Evolutionary conservation across 2,113 vertebrate genomes (phyloP).

Genomic region (Gobiocypris rarus): DNA sequence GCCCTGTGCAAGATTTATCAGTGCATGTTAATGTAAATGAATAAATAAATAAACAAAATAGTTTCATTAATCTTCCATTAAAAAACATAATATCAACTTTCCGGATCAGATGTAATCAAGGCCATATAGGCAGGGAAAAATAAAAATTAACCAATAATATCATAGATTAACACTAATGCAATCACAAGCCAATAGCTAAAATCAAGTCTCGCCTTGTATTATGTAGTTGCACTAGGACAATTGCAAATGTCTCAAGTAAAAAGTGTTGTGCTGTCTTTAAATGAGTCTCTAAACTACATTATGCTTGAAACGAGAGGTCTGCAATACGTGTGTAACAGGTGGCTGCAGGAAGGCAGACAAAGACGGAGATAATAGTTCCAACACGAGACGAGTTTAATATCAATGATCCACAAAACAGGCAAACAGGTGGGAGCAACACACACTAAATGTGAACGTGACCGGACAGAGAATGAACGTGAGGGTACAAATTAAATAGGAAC

Average conservation of each 20-base stretch:
- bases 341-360: too few relatives aligned
- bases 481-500: too few relatives aligned
- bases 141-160: neutral
- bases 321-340: too few relatives aligned
- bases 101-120: neutral
- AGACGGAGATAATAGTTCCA: too few relatives aligned
- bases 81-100: neutral
- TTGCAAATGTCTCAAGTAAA: neutral
- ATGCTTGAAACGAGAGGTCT: too few relatives aligned
- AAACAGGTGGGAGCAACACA: too few relatives aligned
- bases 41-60: neutral
- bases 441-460: too few relatives aligned
- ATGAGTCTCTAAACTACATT: neutral
- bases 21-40: neutral
- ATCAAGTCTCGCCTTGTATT: neutral
- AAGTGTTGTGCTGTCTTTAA: neutral
- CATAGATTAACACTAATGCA: neutral
- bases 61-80: constrained; percentile 12
- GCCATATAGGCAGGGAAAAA: neutral
- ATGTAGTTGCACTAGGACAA: neutral
- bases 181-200: neutral
- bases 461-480: too few relatives aligned
- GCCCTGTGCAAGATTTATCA: neutral
- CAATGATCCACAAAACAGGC: too few relatives aligned
- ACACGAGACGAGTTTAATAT: too few relatives aligned